Percentiles rank a stretch among this genome's conserved stretches.
phyloP scores from a whole-genome alignment of 2,888 invertebrate genomes.

The Linnaemya vulpina region DNA sequence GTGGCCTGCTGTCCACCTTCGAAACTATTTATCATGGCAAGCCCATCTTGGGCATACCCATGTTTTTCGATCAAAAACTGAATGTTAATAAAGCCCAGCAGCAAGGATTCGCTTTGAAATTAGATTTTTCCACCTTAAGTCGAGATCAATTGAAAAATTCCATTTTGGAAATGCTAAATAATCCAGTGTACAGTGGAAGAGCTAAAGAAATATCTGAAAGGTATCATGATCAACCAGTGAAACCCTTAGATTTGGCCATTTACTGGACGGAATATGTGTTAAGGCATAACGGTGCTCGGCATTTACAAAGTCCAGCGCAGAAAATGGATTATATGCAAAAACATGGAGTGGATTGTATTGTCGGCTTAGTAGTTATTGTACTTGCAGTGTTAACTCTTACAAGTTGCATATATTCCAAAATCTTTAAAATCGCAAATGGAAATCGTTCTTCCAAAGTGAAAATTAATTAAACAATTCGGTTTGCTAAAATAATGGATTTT shows the following conservation, averaged over 20 bases:
- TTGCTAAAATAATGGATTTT: no score
- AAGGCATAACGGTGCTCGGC: constrained; percentile 78
- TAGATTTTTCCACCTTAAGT: constrained; percentile 19
- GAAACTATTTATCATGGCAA: constrained; percentile 82
- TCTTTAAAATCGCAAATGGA: not conserved
- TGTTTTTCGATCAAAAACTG: constrained; percentile 83
- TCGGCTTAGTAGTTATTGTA: constrained; percentile 61
- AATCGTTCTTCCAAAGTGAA: constrained; percentile 12
- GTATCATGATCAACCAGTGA: constrained; percentile 79
- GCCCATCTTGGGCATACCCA: constrained; percentile 83
- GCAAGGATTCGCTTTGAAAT: constrained; percentile 44
- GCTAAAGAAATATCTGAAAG: constrained; percentile 73
- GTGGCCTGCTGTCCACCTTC: constrained; percentile 81
- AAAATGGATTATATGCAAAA: constrained; percentile 75
- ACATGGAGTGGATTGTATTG: constrained; percentile 78
- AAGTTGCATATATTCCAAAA: constrained; percentile 39
- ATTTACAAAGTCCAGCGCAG: constrained; percentile 75
- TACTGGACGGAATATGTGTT: constrained; percentile 81
- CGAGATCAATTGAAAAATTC: not conserved
- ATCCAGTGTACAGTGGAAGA: constrained; percentile 68
- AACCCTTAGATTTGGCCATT: constrained; percentile 78
- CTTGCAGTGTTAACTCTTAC: constrained; percentile 4
- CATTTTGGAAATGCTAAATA: constrained; percentile 74
- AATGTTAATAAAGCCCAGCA: constrained; percentile 81
- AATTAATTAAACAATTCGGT: constrained; percentile 18